Conservation (phyloP, 2,888 invertebrate species). For the Drosophila incognita region DNA sequence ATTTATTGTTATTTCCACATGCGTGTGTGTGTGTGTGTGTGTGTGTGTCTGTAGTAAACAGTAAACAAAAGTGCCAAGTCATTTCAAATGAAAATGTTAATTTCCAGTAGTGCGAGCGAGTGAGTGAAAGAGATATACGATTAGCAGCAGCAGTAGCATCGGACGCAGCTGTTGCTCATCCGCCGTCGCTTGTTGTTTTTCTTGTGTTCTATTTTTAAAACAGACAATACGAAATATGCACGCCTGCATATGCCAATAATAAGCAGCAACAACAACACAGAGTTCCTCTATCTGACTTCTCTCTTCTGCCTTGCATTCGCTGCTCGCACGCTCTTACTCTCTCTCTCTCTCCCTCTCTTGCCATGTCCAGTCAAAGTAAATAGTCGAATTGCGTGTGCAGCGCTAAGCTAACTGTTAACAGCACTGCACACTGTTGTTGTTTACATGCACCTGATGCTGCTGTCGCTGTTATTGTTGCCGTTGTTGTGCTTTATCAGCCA, state of each 20-base stretch:
- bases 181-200: conserved; percentile 1
- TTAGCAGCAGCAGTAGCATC: conserved; percentile 3
- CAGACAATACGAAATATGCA: conserved; percentile 8
- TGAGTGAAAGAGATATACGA: neutral
- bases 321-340: neutral
- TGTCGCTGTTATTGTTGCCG: conserved; percentile 34
- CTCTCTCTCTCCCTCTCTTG: neutral
- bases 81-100: conserved; percentile 12
- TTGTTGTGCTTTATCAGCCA: conserved; percentile 50
- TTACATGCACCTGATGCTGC: conserved; percentile 51
- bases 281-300: neutral
- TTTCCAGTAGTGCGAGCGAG: conserved; percentile 1
- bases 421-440: conserved; percentile 25
- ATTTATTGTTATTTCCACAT: conserved; percentile 1
- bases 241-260: conserved; percentile 26
- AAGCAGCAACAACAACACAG: conserved; percentile 1
- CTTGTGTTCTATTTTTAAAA: conserved; percentile 8
- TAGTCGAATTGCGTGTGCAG: conserved; percentile 9
- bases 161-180: conserved; percentile 3
- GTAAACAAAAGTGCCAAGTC: conserved; percentile 11
- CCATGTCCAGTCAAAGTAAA: neutral
- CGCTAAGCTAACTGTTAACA: conserved; percentile 26
- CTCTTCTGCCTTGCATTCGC: neutral
- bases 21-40: neutral
- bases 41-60: neutral